Base-by-base conservation (phyloP, 2,113 vertebrate species). In the Rattus norvegicus region DNA sequence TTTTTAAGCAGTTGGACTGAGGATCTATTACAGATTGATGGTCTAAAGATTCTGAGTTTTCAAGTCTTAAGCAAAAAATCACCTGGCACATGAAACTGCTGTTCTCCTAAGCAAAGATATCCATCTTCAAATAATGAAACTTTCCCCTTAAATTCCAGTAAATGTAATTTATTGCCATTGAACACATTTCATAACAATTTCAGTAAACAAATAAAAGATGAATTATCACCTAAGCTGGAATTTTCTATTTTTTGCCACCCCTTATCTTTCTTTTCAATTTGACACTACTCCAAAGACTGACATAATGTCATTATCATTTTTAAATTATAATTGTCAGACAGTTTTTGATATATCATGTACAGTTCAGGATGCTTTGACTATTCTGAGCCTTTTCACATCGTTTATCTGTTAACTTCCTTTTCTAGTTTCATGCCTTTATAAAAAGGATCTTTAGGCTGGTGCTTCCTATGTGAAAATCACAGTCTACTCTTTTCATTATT, bases 181-280 rank as follows among this genome's bases (percentile, higher is more conserved):
- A 88, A 9, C 22, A 39, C 28, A 1, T 77, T 95, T 93, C 67
- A 86, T 87, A 69, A 30, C 14, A 83, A 90, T 80, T 17, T 14
- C 11, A 86, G 79, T 36, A 88, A 93, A 69, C 7, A 92, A 76
- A 94, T 63, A 75, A 92, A 88, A 81, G 26, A 72, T 10, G 28
- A 85, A 63, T 84, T 33, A 76, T 67, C 72, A 59, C 30, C 76
- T 5, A 43, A 47, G 36, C 20, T 47, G 94, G 59, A 26, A 56
- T 92, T 94, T 77, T 47, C 4, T 52, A n/a, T 87, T 94, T 93
- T 54, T 43, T 4, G 59, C 54, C 49, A 22, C 19, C 39, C 33
- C 1, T 95, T 92, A 14, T 88, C 30, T 63, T 88, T 76, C 39
- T 89, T 10, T 63, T 9, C 52, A 52, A 47, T 5, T 79, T 1